Percentiles rank a stretch among this genome's conserved stretches.
Evolutionary conservation across 2,113 vertebrate species (phyloP).

Genomic region (Steatornis caripensis): DNA sequence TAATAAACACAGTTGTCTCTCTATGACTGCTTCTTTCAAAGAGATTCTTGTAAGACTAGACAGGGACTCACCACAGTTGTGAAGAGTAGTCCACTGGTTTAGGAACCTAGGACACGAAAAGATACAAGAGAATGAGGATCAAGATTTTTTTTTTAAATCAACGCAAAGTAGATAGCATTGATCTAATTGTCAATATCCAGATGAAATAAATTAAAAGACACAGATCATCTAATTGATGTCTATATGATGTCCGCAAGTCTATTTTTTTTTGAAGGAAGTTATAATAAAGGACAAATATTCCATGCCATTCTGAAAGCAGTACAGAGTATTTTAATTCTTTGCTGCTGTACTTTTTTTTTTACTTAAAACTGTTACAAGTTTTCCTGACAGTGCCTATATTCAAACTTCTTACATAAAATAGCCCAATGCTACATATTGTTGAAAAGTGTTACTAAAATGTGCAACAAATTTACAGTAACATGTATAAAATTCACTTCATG

Average conservation of each 20-base stretch:
- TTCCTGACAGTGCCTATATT: not conserved
- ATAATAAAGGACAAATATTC: not conserved
- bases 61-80: conserved; percentile 85
- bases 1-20: not conserved
- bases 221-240: not conserved
- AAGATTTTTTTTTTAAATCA: conserved; percentile 1
- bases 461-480: not conserved
- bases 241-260: not conserved
- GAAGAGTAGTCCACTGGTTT: conserved; percentile 94
- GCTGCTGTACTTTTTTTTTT: not conserved
- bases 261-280: not conserved
- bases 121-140: conserved; percentile 40
- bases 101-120: conserved; percentile 80
- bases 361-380: not conserved
- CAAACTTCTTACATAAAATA: not conserved
- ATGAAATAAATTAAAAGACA: not conserved
- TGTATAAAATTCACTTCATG: not conserved
- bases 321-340: not conserved
- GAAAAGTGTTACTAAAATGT: not conserved
- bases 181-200: not conserved
- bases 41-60: not conserved
- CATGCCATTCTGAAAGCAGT: not conserved
- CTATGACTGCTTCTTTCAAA: not conserved
- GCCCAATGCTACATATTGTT: not conserved
- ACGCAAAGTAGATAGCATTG: not conserved